phyloP scores from a whole-genome alignment of 2,888 invertebrate species.

The Ophion obscuratus region DNA sequence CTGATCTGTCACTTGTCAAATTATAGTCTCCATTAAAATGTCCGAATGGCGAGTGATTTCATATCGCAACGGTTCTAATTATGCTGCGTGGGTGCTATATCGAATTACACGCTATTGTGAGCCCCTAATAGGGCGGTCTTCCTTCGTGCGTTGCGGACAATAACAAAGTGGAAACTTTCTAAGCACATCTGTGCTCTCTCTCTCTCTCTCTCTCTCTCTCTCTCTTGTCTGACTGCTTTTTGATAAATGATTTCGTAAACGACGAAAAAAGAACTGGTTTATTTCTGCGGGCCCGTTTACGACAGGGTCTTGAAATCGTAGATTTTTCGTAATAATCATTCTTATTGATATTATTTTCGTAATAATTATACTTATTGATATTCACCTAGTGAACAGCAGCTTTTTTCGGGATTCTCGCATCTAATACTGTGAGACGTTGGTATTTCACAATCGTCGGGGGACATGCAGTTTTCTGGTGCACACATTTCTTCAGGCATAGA shows the following conservation, averaged over 20 bases:
- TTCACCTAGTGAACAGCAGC: conserved; percentile 67
- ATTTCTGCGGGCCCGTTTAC: background rate
- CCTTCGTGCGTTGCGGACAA: background rate
- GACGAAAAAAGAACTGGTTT: too few species aligned
- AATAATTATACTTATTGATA: background rate
- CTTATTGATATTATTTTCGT: conserved; percentile 24
- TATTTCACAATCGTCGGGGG: conserved; percentile 62
- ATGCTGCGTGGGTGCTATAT: conserved; percentile 2
- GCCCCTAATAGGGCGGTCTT: background rate
- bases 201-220: background rate
- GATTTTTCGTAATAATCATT: background rate
- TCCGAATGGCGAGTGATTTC: background rate
- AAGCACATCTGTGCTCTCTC: background rate
- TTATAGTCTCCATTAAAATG: conserved; percentile 1
- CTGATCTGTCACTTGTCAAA: background rate
- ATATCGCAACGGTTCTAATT: conserved; percentile 19
- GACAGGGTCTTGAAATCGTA: background rate
- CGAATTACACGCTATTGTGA: conserved; percentile 20
- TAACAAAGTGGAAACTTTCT: background rate
- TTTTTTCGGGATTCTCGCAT: conserved; percentile 32
- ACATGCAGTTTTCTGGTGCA: conserved; percentile 67
- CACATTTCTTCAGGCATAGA: conserved; percentile 53
- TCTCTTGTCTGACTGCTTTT: background rate
- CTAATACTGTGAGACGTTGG: background rate
- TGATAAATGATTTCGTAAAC: background rate